phyloP scores from a whole-genome alignment of 2,113 vertebrate genomes.

The Nycticorax nycticorax region DNA sequence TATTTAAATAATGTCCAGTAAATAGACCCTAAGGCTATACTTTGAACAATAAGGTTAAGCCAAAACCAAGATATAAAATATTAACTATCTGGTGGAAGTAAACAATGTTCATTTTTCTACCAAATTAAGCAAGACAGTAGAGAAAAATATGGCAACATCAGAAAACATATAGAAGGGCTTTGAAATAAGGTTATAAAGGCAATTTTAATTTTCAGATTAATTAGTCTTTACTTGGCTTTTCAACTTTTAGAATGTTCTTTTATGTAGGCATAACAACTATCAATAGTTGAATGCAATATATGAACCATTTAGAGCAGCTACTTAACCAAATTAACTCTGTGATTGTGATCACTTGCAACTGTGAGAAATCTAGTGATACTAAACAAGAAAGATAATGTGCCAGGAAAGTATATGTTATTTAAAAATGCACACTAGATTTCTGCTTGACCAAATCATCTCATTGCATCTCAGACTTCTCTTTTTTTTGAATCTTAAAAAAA shows the following conservation, averaged over 20 bases:
- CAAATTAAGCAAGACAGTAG: not conserved
- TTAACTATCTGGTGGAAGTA: not conserved
- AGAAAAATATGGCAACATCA: not conserved
- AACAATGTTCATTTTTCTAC: not conserved
- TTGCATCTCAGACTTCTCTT: not conserved
- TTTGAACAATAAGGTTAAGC: not conserved
- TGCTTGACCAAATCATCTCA: not conserved
- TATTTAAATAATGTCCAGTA: not conserved
- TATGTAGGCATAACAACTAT: not conserved
- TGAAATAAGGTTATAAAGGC: not conserved
- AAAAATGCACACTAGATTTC: not conserved
- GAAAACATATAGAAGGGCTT: not conserved
- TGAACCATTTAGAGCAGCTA: not conserved
- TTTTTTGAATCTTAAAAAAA: not conserved
- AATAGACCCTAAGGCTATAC: not conserved
- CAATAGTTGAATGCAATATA: not conserved
- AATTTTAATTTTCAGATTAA: not conserved
- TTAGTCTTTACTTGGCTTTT: not conserved
- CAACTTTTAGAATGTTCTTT: not conserved
- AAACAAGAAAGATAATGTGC: not conserved
- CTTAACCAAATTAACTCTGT: not conserved
- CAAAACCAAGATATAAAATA: not conserved
- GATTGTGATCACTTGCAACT: not conserved
- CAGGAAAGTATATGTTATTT: not conserved
- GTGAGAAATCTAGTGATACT: not conserved